Conservation (phyloP, 2,113 vertebrate genomes). For the Climacteris rufus region DNA sequence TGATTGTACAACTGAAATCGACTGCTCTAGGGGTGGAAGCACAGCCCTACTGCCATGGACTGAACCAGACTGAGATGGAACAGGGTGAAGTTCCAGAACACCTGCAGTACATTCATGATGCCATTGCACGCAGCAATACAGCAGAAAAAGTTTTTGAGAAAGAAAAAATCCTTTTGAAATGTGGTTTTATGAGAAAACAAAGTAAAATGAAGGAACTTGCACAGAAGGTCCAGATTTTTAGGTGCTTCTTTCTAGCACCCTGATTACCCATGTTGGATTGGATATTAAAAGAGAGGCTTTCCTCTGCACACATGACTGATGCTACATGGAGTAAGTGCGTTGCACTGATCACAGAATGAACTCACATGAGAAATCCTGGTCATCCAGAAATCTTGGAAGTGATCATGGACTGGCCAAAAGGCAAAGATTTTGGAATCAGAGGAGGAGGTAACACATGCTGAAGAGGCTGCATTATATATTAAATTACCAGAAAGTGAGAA, state of each 20-base stretch:
- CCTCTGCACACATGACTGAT: not conserved
- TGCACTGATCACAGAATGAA: not conserved
- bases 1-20: not conserved
- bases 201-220: not conserved
- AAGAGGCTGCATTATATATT: not conserved
- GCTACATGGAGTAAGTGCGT: not conserved
- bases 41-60: not conserved
- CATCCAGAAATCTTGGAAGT: not conserved
- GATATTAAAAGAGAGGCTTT: not conserved
- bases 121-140: not conserved
- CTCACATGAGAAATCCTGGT: not conserved
- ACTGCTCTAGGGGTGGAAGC: not conserved
- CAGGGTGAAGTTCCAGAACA: not conserved
- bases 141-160: not conserved
- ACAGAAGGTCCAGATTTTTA: not conserved
- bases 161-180: not conserved
- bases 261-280: not conserved
- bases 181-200: not conserved
- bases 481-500: accelerated
- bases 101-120: not conserved
- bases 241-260: not conserved
- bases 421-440: not conserved
- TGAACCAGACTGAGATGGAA: not conserved
- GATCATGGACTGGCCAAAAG: not conserved
- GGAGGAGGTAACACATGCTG: not conserved